Percentiles rank a stretch among this genome's conserved stretches.
Conservation (phyloP, 2,797 vertebrate species). For the Peromyscus aztecus region DNA sequence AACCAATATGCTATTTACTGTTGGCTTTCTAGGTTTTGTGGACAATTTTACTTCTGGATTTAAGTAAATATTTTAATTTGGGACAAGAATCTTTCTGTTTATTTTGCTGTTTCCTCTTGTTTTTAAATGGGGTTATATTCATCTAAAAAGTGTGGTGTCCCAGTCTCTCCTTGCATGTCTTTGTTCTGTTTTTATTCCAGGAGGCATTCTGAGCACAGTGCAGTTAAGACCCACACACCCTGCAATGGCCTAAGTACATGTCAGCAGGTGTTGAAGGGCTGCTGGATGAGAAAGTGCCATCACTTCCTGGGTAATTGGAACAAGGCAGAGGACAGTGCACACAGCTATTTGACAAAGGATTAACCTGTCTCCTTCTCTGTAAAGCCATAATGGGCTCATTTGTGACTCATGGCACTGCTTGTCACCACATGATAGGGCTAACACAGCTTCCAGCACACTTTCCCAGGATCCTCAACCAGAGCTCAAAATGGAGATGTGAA, state of each 20-base stretch:
- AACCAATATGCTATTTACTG: background rate
- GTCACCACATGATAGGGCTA: conserved; percentile 59
- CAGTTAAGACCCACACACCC: conserved; percentile 39
- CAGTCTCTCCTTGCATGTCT: conserved; percentile 60
- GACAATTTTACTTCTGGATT: conserved; percentile 40
- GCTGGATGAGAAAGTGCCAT: conserved; percentile 82
- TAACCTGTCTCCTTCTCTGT: conserved; percentile 84
- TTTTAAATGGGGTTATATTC: conserved; percentile 53
- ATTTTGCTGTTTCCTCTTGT: conserved; percentile 1
- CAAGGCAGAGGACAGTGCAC: conserved; percentile 81
- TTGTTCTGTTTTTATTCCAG: conserved; percentile 69
- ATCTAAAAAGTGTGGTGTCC: conserved; percentile 61
- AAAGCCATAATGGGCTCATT: conserved; percentile 85
- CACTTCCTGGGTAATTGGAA: conserved; percentile 84
- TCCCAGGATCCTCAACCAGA: conserved; percentile 47
- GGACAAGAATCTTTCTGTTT: background rate
- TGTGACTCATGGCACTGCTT: conserved; percentile 81
- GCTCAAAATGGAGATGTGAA: conserved; percentile 69
- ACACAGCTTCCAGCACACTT: conserved; percentile 58
- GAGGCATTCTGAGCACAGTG: conserved; percentile 72
- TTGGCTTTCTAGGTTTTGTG: background rate
- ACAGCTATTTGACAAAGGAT: conserved; percentile 84
- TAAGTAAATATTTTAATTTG: conserved; percentile 55
- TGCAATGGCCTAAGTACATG: conserved; percentile 79
- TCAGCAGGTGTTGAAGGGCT: conserved; percentile 81